Evolutionary conservation across 1,140 invertebrate species (phyloP), one percentile per base, ranked within the genome.

Genomic region (Campoletis sonorensis): DNA sequence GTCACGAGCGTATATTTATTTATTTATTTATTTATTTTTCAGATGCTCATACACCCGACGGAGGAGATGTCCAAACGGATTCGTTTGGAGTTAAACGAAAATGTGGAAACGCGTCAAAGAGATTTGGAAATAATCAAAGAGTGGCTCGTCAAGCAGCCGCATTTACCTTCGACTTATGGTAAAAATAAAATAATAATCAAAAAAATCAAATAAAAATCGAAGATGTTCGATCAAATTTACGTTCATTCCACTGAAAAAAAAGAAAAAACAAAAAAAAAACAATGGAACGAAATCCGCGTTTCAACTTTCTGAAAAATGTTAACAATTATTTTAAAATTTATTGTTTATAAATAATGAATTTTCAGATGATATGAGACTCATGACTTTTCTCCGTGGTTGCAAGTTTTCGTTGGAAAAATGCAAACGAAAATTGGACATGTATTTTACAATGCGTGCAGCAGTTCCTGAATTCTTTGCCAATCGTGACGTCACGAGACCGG

Each of bases 321-420:
- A n/a, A n/a, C 11, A 11, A 45, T 45, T 45, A 3, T 45, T 45
- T 45, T 11, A 10, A 10, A 2, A 10, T 45, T 4, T 10, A 45
- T 10, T 45, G 1, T 45, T 11, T 1, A 45, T 45, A 10, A 45
- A 45, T 45, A 1, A 45, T 10, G 13, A 54, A 71, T 40, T 85
- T 89, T 86, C 85, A 96, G 95, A 96, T 89, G 96, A 96, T 82
- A 90, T 93, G 79, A 94, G 95, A 87, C 88, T 97, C 21, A 94
- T 95, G 88, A 96, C 95, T 0, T 97, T 97, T 90, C 89, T 97
- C 30, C 93, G 96, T 40, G 96, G 96, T 11, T 96, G 95, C 89
- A 97, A 97, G 92, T 97, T 96, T 87, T 96, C 96, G 23, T 86
- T 97, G 81, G 96, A 97, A 87, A 96, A 96, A 88, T 95, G 95